Evolutionary conservation across 2,113 vertebrate species (phyloP).

Genomic region (Oryzias javanicus): DNA sequence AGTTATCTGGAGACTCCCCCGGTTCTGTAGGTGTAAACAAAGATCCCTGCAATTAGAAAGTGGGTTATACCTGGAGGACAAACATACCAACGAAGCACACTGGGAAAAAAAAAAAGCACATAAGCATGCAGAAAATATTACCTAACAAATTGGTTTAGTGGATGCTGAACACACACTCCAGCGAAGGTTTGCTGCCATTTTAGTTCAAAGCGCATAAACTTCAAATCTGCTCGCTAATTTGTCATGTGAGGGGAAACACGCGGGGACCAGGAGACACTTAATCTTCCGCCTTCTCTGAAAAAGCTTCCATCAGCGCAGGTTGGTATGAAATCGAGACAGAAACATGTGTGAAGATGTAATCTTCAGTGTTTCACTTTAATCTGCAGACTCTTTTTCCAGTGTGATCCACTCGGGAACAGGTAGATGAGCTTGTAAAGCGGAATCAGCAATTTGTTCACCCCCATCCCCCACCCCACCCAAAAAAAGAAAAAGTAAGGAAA

Average conservation of each 20-base stretch:
- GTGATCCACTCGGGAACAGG: slow-evolving; percentile 12
- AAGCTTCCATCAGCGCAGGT: slow-evolving; percentile 26
- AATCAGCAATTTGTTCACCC: slow-evolving; percentile 37
- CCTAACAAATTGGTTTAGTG: slow-evolving; percentile 47
- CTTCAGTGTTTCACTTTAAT: slow-evolving; percentile 39
- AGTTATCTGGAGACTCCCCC: slow-evolving; percentile 58
- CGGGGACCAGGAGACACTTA: slow-evolving; percentile 35
- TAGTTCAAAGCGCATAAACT: slow-evolving; percentile 44
- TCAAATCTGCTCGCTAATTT: slow-evolving; percentile 43
- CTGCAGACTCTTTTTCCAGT: slow-evolving; percentile 11
- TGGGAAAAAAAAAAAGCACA: slow-evolving; percentile 31
- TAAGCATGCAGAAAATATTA: slow-evolving; percentile 18
- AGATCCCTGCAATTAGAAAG: slow-evolving; percentile 58
- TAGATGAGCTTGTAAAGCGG: slow-evolving; percentile 21
- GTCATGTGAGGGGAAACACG: slow-evolving; percentile 32
- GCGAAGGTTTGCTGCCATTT: slow-evolving; percentile 33
- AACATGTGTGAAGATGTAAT: slow-evolving; percentile 35
- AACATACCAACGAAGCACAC: slow-evolving; percentile 20
- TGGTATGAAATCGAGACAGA: slow-evolving; percentile 33
- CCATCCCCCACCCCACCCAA: too few relatives aligned
- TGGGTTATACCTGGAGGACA: slow-evolving; percentile 71
- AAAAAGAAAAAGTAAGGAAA: not conserved
- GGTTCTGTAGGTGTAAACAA: slow-evolving; percentile 70
- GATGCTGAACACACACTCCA: slow-evolving; percentile 42
- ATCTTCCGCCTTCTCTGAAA: slow-evolving; percentile 30